Base-by-base conservation (phyloP, 2,888 invertebrate genomes). In the Sesia apiformis region DNA sequence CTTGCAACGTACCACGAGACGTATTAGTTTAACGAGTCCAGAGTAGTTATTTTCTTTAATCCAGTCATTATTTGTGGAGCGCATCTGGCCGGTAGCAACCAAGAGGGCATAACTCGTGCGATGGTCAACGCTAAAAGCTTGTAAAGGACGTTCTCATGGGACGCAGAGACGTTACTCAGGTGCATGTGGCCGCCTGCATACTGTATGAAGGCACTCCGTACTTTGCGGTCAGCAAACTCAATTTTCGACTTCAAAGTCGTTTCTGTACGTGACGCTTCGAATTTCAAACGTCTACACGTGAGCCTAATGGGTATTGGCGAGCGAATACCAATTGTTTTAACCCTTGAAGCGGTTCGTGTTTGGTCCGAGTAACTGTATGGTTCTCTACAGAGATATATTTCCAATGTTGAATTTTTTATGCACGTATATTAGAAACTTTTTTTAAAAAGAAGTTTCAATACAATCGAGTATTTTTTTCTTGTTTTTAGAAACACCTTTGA, bases 231-330 rank as follows among this genome's bases (percentile, higher is more conserved):
- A 86, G 83, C 80, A 82, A 85, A 88, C 82, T 87, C 83, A 80
- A 87, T 87, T 87, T 77, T 76, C 74, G 79, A 84, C 85, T 84
- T 87, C 88, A 87, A 88, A 88, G 88, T 80, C 76, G 73, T 67
- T 70, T 62, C 61, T 71, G 67, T 67, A 69, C 70, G 70, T 70
- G 70, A 60, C 60, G 63, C 64, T 61, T 60, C 64, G 66, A 69
- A 70, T 66, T 67, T 65, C 64, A 66, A 68, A 65, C 62, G 60
- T 54, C 57, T 53, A 43, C 57, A 62, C 62, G 63, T 63, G 62
- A 57, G 52, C 59, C 59, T 60, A 63, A 63, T 66, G 63, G 54
- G 63, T 65, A 65, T 66, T 63, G 66, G 65, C 62, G 63, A 64
- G 56, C 55, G 57, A 58, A 52, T 56, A 55, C 60, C 60, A 59